Percentiles rank a stretch among this genome's conserved stretches.
These are phyloP conservation scores for Arizona elegans DNA, from an alignment of 2,113 vertebrate genomes.

Conservation along the genomic window DNA sequence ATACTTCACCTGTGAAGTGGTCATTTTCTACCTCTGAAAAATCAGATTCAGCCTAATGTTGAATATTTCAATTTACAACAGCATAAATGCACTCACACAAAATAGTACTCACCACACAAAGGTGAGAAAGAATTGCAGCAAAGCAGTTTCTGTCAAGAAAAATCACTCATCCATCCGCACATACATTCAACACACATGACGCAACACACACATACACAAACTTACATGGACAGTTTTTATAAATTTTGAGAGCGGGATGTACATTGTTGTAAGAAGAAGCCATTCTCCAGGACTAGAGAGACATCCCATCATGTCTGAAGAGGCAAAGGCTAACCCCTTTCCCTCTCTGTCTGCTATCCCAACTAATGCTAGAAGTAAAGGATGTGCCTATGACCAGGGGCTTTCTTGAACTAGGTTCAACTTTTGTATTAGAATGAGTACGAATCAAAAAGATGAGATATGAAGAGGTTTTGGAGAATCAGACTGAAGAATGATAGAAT, in stretches of 20 bases:
- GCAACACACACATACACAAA: not conserved
- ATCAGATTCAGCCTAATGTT: not conserved
- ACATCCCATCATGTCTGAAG: not conserved
- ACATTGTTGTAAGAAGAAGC: not conserved
- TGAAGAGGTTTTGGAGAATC: not conserved
- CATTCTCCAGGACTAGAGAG: not conserved
- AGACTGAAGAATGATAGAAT: not conserved
- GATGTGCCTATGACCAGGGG: not conserved
- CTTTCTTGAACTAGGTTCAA: not conserved
- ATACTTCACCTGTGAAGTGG: not conserved
- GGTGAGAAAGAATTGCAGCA: not conserved
- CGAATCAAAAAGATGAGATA: not conserved
- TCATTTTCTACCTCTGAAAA: not conserved
- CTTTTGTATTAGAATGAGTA: not conserved
- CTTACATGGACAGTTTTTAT: not conserved
- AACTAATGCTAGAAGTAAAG: not conserved
- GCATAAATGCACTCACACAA: not conserved
- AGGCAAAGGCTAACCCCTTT: not conserved
- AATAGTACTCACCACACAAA: not conserved
- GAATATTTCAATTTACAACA: not conserved
- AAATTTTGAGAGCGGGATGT: not conserved
- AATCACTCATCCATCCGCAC: not conserved
- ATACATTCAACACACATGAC: not conserved
- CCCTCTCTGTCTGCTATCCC: not conserved
- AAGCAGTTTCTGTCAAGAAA: not conserved